Evolutionary conservation across 2,113 vertebrate genomes (phyloP).

Genomic region (Atlantisia rogersi): DNA sequence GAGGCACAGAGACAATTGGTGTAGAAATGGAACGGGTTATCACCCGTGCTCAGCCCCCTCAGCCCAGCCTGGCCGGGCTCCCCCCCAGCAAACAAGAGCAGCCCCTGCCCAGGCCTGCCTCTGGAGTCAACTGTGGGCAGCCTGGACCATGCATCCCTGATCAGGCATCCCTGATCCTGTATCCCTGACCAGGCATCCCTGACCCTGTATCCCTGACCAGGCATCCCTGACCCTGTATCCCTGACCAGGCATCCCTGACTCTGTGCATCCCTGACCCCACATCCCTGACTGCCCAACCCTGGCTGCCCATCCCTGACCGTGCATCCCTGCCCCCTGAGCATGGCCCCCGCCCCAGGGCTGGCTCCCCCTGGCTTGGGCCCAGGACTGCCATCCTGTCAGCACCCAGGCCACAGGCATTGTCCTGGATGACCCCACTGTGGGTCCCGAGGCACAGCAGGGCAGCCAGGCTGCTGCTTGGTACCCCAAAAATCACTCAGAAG

Average conservation of each 20-base stretch:
- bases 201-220: not conserved
- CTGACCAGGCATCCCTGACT: too few relatives aligned
- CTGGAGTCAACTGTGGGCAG: accelerated
- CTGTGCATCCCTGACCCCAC: not conserved
- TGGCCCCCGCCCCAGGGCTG: not conserved
- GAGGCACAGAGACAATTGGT: accelerated
- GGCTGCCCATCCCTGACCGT: too few relatives aligned
- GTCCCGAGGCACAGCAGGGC: not conserved
- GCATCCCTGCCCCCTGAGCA: not conserved
- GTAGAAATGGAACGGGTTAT: not conserved
- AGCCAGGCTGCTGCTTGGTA: not conserved
- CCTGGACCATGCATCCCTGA: too few relatives aligned
- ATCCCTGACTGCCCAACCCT: not conserved
- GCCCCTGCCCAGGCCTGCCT: not conserved
- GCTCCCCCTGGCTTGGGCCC: too few relatives aligned
- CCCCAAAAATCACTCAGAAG: not conserved
- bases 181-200: too few relatives aligned
- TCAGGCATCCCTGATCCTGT: too few relatives aligned
- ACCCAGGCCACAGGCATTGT: not conserved
- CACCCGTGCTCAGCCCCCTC: not conserved
- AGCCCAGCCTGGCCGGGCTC: not conserved
- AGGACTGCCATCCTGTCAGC: not conserved
- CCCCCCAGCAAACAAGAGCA: not conserved
- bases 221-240: too few relatives aligned
- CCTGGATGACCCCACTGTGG: not conserved